phyloP scores from a whole-genome alignment of 2,888 invertebrate species.

The Lypha dubia region DNA sequence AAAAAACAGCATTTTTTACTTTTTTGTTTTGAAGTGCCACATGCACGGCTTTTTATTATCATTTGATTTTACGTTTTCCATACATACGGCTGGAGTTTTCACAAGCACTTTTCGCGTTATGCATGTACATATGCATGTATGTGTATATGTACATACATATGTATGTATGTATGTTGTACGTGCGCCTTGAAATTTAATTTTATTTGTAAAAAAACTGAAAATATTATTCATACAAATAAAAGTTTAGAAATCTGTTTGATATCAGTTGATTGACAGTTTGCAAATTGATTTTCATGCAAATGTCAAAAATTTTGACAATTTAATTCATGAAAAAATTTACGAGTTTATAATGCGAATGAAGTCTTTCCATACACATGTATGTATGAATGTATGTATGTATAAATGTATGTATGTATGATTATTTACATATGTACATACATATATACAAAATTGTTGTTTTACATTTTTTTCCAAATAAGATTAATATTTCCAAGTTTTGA shows the following conservation, averaged over 20 bases:
- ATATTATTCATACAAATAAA: conserved; percentile 40
- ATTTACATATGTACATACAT: too few relatives aligned
- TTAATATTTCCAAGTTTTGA: too few relatives aligned
- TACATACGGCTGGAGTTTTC: too few relatives aligned
- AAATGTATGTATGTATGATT: too few relatives aligned
- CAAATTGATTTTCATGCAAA: conserved; percentile 81
- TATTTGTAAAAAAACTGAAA: conserved; percentile 44
- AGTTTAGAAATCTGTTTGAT: conserved; percentile 50
- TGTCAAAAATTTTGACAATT: conserved; percentile 77
- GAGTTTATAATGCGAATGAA: conserved; percentile 37
- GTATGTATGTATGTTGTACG: conserved; percentile 31
- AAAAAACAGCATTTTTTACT: not conserved
- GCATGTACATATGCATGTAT: too few relatives aligned
- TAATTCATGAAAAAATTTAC: conserved; percentile 70
- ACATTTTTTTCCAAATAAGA: too few relatives aligned
- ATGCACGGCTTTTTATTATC: too few relatives aligned
- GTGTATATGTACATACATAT: too few relatives aligned
- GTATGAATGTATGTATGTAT: not conserved
- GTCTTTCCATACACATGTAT: conserved; percentile 42
- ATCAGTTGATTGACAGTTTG: conserved; percentile 78
- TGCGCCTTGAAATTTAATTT: conserved; percentile 37
- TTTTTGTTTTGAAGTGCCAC: conserved; percentile 37
- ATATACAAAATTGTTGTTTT: too few relatives aligned
- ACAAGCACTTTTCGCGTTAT: too few relatives aligned
- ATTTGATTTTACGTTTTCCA: too few relatives aligned